Evolutionary conservation across 2,888 invertebrate genomes (phyloP).

Genomic region (Sesia apiformis): DNA sequence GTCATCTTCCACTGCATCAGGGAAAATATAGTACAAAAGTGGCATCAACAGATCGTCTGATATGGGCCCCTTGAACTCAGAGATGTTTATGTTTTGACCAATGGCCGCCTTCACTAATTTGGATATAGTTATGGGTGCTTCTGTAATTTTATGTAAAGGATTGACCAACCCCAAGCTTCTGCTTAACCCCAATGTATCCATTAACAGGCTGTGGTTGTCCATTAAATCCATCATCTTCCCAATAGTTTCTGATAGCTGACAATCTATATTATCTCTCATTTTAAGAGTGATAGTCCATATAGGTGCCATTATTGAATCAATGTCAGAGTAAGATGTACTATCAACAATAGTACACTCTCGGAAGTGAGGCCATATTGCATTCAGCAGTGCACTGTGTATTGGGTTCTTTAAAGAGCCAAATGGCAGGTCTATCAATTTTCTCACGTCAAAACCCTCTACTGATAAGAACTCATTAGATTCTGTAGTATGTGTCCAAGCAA

Average conservation of each 20-base stretch:
- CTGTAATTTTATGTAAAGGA: constrained; percentile 82
- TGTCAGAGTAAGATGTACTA: constrained; percentile 89
- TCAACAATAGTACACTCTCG: constrained; percentile 91
- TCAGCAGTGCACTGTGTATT: constrained; percentile 82
- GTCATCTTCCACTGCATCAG: constrained; percentile 84
- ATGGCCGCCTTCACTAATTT: constrained; percentile 70
- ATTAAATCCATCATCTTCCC: constrained; percentile 81
- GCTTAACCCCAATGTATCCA: constrained; percentile 63
- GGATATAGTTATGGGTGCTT: constrained; percentile 82
- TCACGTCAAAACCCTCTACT: constrained; percentile 65
- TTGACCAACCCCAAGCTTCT: constrained; percentile 68
- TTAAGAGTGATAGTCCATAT: constrained; percentile 83
- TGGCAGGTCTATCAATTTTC: constrained; percentile 76
- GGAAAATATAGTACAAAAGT: constrained; percentile 88
- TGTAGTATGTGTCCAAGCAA: constrained; percentile 76
- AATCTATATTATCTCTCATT: constrained; percentile 80
- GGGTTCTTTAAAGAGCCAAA: constrained; percentile 91
- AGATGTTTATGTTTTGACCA: constrained; percentile 63
- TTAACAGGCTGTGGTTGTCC: constrained; percentile 58
- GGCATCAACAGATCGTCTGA: constrained; percentile 83
- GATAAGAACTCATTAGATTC: constrained; percentile 60
- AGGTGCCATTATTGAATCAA: constrained; percentile 86
- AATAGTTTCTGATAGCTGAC: constrained; percentile 85
- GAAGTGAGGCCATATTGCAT: constrained; percentile 90
- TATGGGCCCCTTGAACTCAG: constrained; percentile 83